Evolutionary conservation across 1,140 invertebrate species (phyloP), one percentile per base, ranked within the genome.

Genomic region (Brachionus calyciflorus): DNA sequence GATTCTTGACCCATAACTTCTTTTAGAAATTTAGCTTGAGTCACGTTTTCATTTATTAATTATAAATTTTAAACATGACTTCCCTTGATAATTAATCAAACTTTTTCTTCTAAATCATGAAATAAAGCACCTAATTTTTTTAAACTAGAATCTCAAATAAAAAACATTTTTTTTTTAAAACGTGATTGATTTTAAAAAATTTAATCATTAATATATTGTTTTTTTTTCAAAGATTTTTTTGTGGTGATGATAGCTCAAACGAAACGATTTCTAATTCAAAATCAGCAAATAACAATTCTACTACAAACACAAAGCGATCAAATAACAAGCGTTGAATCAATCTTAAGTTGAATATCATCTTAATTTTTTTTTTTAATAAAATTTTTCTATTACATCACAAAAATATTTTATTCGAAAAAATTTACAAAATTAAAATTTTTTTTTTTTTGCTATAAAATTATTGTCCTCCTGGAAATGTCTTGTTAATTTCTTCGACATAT

Each of bases 401-500:
- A 69, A 28, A 69, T 46, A 60, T 37, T 60, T 33, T 41, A 60
- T 60, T 60, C 17, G 5, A 55, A 53, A 30, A 28, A 48, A 48
- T 30, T 49, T 49, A 33, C 10, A 26, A 7, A 55, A 55, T 7
- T 55, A 24, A 55, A 55, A 55, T 5, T 55, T 55, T 55, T 55
- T 9, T 55, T 24, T 55, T 55, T 3, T 21, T 21, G 33, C 14
- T 65, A 14, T 24, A 2, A 41, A 44, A 14, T 65, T 65, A 65
- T 65, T 65, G 33, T 44, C 60, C 53, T 44, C 73, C 53, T 6
- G 49, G 49, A 14, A 76, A 76, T 44, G 53, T 57, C 21, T 76
- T 76, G 46, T 76, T 76, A 28, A 76, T 76, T 63, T 76, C 73
- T 46, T 73, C 69, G 21, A 73, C 69, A 55, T 73, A 73, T 40